These are phyloP conservation scores for Platorchestia sp. DNA, from an alignment of 1,140 invertebrate genomes.

Conservation along the genomic window DNA sequence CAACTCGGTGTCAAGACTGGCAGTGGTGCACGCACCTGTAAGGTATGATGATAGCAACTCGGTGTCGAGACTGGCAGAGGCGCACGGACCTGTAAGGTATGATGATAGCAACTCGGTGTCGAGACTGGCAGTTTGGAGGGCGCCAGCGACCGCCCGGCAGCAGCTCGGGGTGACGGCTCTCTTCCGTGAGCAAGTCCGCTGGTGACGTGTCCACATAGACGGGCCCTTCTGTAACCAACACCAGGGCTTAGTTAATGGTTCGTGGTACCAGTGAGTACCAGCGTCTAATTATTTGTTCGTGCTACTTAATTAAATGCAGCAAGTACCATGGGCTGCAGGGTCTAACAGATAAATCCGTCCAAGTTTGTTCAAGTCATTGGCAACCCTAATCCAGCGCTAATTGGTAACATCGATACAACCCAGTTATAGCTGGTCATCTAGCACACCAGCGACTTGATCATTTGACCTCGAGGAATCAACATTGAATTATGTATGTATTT, in stretches of 20 bases:
- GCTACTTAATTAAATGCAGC: too few species aligned
- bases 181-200: neutral
- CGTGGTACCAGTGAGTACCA: too few species aligned
- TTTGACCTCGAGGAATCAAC: too few species aligned
- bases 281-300: too few species aligned
- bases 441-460: too few species aligned
- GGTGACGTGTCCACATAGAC: neutral
- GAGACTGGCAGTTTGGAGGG: slow-evolving; percentile 82
- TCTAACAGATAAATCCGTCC: too few species aligned
- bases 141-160: slow-evolving; percentile 81
- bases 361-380: too few species aligned
- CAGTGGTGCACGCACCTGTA: neutral
- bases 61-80: slow-evolving; percentile 76
- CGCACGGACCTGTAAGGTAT: slow-evolving; percentile 51
- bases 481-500: too few species aligned
- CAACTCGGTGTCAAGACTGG: slow-evolving; percentile 80
- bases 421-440: too few species aligned
- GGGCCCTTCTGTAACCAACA: neutral
- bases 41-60: slow-evolving; percentile 73
- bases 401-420: too few species aligned
- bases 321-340: too few species aligned
- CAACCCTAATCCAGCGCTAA: too few species aligned
- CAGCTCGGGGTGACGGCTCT: slow-evolving; percentile 71
- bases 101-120: slow-evolving; percentile 77
- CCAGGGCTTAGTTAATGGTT: neutral